Evolutionary conservation across 2,888 invertebrate species (phyloP), one percentile per base, ranked within the genome.

Genomic region (Mimas tiliae): DNA sequence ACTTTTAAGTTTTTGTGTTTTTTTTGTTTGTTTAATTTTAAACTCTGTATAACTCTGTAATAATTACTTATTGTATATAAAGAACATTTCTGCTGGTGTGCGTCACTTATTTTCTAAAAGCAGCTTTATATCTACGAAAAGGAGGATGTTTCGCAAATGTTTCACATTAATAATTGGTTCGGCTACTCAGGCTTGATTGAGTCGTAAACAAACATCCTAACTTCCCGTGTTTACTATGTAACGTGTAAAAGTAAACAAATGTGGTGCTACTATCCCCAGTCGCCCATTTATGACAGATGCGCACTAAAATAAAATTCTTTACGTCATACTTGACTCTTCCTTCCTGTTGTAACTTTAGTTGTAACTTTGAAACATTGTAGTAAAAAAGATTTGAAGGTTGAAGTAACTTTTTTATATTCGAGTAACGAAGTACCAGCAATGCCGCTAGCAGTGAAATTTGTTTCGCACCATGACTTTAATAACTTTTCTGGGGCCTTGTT

Each of bases 241-340:
- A 38, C 38, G 19, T 58, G 19, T 12, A 19, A 42, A 58, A 58
- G 58, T 12, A 58, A 38, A 42, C 58, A 42, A 58, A 58, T 58
- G 58, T 58, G 33, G 33, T 33, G 14, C 8, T 33, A 42, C 50
- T 6, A 19, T 42, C 42, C 42, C 58, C 42, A 19, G 38, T 3
- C 6, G 58, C 11, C 55, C 58, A 58, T 58, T 42, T 58, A 58
- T 58, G 42, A 58, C 58, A 58, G 58, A 58, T 58, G 12, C 42
- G 38, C 19, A 58, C 42, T 58, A 21, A 58, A 38, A 58, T 58
- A 58, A 58, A 58, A 58, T 42, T 21, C 58, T 58, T 58, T 58
- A 58, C 42, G 12, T 6, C 19, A 16, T 58, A 42, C 12, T 58
- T 58, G 9, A 6, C 1, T 58, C 42, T 38, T 42, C 19, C 58